Evolutionary conservation across 2,113 vertebrate species (phyloP).

Genomic region (Rallus limicola): DNA sequence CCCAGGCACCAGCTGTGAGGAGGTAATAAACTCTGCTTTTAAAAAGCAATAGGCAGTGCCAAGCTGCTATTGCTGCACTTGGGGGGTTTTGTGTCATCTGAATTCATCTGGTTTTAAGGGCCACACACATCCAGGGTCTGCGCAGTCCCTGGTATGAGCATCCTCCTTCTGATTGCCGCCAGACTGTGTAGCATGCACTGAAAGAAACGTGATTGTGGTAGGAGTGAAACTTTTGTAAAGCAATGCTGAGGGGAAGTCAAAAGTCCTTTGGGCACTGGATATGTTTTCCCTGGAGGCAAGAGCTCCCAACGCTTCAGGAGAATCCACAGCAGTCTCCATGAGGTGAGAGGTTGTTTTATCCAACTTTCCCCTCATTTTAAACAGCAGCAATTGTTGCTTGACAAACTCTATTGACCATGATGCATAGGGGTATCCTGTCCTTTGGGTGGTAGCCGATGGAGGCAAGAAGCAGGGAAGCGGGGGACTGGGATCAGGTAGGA

Average conservation of each 20-base stretch:
- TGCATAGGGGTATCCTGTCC: background rate
- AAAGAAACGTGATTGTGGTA: background rate
- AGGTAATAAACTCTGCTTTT: slow-evolving; percentile 17
- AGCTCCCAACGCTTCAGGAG: rapidly evolving
- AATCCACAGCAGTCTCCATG: background rate
- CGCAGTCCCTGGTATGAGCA: background rate
- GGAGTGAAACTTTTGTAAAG: background rate
- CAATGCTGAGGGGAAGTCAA: background rate
- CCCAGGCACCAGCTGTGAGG: slow-evolving; percentile 15
- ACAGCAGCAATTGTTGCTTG: background rate
- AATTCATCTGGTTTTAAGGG: background rate
- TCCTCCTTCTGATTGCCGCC: background rate
- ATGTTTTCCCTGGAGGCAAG: background rate
- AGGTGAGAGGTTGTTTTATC: background rate
- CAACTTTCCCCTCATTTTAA: background rate
- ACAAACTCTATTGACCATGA: background rate
- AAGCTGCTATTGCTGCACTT: background rate
- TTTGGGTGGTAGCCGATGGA: background rate
- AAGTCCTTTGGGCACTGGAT: background rate
- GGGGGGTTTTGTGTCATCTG: background rate
- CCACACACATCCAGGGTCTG: background rate
- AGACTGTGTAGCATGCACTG: background rate
- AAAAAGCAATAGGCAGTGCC: background rate
- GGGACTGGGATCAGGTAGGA: background rate
- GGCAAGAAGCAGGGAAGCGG: background rate